phyloP scores from a whole-genome alignment of 2,888 invertebrate genomes.

The Drosophila algonquin region DNA sequence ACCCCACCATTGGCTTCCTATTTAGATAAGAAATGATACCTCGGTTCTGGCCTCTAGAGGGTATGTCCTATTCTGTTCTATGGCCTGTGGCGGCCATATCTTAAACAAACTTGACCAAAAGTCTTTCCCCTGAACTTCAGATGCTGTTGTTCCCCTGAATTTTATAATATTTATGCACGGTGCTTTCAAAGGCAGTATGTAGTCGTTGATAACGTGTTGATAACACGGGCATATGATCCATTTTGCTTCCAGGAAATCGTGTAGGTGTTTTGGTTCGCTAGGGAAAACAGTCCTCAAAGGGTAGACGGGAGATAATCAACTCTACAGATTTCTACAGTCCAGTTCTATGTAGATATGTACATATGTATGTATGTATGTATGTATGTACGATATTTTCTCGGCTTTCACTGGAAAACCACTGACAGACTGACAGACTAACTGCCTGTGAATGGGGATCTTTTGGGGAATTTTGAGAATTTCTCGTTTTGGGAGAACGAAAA shows the following conservation, averaged over 20 bases:
- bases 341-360: constrained; percentile 3
- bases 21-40: constrained; percentile 26
- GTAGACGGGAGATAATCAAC: no score
- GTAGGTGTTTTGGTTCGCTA: no score
- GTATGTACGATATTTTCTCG: constrained; percentile 5
- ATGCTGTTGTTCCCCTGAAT: constrained; percentile 2
- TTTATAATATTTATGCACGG: background rate
- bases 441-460: constrained; percentile 18
- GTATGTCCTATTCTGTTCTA: background rate
- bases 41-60: background rate
- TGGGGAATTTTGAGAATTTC: constrained; percentile 27
- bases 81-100: background rate
- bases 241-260: background rate
- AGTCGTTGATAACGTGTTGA: constrained; percentile 32
- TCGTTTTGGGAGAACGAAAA: constrained; percentile 22
- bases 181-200: background rate
- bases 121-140: constrained; percentile 13
- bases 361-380: no score
- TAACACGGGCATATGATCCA: constrained; percentile 1
- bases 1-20: constrained; percentile 31
- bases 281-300: no score
- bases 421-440: background rate
- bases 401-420: constrained; percentile 21
- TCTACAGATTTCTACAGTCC: background rate
- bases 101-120: constrained; percentile 6